Base-by-base conservation (phyloP, 2,113 vertebrate genomes). In the Apaloderma vittatum region DNA sequence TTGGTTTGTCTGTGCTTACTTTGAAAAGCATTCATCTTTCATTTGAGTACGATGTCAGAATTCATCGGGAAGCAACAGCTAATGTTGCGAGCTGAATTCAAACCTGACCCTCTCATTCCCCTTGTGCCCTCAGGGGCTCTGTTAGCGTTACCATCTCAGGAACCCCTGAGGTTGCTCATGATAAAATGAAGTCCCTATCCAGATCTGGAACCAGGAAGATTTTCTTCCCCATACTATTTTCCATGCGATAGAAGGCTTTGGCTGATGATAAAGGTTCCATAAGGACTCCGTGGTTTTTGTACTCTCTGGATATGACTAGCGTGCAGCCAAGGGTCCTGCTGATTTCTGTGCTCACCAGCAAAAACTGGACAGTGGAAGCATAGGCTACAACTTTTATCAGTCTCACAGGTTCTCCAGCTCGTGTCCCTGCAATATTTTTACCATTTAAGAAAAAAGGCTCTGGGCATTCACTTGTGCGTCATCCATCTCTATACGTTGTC, bases 61-160 rank as follows among this genome's bases (percentile, higher is more conserved):
- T 90, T 94, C 93, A 93, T 57, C 87, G 96, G 92, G 57, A 94
- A 97, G 87, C 86, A 85, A 86, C 65, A 94, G 67, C 93, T 97
- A 91, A 94, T 90, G 91, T 65, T 96, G 88, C 93, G 85, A 89
- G 65, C 57, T 94, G 88, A 97, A 97, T 94, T 97, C 93, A 97
- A 97, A 73, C 61, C 77, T 79, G 70, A 94, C 66, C 91, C 17
- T 79, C 67, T 82, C 9, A 57, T 68, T 82, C 59, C 67, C 74
- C 15, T 72, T 68, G 59, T 93, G 26, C 93, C 65, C 55, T 73
- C 48, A 55, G 93, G 91, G 96, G 66, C 30, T 93, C 65, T 96
- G 94, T 93, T 96, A 92, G 97, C 94, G 98, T 98, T 98, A 97
- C 96, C 94, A 92, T 98, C 95, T 94, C 80, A 43, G 93, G 90